Evolutionary conservation across 2,888 invertebrate genomes (phyloP), one percentile per base, ranked within the genome.

Genomic region (Pseudanteris insignis): DNA sequence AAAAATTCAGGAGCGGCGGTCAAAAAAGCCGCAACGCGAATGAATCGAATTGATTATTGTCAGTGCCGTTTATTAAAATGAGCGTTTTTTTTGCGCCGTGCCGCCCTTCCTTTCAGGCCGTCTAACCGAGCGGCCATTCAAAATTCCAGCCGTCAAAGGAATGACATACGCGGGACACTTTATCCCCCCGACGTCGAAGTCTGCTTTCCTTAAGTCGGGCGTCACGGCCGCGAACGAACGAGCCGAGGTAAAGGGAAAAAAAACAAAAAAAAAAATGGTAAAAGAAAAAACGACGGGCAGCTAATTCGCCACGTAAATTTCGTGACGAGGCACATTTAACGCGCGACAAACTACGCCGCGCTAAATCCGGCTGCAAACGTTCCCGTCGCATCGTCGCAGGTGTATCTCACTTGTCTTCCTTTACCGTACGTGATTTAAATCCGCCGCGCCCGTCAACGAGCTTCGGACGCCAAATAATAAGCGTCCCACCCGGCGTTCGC

Each of bases 341-440:
- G 48, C 47, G 38, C 54, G 51, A 50, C 41, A 38, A 13, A 38
- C 14, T 32, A 26, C 32, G 32, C 13, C 13, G 57, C 43, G 28
- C 57, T 65, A 67, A 67, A 70, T 67, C 18, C 62, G 54, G 36
- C 48, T 53, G 57, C 54, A 54, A 64, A 65, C 38, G 63, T 58
- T 62, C 64, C 58, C 33, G 50, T 55, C 62, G 51, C 59, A 59
- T 53, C 59, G 67, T 48, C 66, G 69, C 73, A 72, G 73, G 70
- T 73, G 70, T 70, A 73, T 64, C 64, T 51, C 44, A 61, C 54
- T 43, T 64, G 61, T 55, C 63, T 63, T 60, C 25, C 43, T 54
- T 41, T 57, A 18, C 28, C 54, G 48, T 68, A 73, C 74, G 74
- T 74, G 74, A 71, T 63, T 64, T 63, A 73, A 74, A 74, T 73